Percentiles rank a stretch among this genome's conserved stretches.
Conservation (phyloP, 2,888 invertebrate genomes). For the Lumbricus terrestris region DNA sequence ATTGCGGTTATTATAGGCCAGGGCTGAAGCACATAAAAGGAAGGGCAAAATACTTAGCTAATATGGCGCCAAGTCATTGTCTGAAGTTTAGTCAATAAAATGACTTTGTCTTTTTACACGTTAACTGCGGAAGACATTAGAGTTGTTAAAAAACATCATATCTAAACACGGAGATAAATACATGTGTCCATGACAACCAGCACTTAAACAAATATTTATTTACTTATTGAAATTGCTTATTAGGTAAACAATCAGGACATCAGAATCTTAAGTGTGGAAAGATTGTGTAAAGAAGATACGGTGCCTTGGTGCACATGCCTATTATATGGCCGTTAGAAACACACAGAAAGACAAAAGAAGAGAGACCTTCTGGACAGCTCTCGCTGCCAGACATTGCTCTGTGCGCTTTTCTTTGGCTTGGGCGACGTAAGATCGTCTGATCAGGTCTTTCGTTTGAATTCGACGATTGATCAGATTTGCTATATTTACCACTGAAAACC, state of each 20-base stretch:
- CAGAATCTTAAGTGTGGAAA: not conserved
- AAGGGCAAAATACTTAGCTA: not conserved
- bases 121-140: not conserved
- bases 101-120: too few relatives aligned
- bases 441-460: not conserved
- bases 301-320: not conserved
- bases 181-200: not conserved
- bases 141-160: not conserved
- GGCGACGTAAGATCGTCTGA: slow-evolving; percentile 17
- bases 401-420: slow-evolving; percentile 5
- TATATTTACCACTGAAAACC: slow-evolving; percentile 6
- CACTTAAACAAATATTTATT: not conserved
- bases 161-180: not conserved
- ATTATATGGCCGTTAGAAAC: not conserved
- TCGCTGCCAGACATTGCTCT: slow-evolving; percentile 19
- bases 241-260: not conserved
- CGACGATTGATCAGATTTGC: not conserved
- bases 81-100: not conserved
- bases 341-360: not conserved
- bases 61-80: not conserved
- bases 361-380: slow-evolving; percentile 24
- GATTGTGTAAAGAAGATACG: not conserved
- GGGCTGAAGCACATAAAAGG: not conserved
- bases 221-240: not conserved
- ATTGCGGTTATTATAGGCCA: not conserved